Base-by-base conservation (phyloP, 2,888 invertebrate species). In the Leucozona laternaria region DNA sequence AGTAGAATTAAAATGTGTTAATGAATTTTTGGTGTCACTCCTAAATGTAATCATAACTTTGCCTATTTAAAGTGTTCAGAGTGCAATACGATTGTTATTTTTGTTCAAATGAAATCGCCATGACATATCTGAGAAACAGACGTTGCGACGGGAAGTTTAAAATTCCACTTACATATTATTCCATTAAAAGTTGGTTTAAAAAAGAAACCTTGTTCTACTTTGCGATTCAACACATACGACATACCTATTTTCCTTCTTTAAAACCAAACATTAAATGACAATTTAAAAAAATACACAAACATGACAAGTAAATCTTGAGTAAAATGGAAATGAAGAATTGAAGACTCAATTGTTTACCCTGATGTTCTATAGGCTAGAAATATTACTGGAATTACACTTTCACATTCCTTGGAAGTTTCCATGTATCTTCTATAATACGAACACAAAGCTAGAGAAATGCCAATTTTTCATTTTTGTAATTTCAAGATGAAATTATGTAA, bases 401-500 rank as follows among this genome's bases (percentile, higher is more conserved):
- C 7, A 60, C 58, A 58, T 37, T 58, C 6, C 6, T 20, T 5
- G 4, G 20, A 5, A 15, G 8, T 20, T 34, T 37, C 20, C 11
- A 50, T 31, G 28, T 28, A 28, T 6, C 28, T 28, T 5, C 28
- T 2, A 28, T 28, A 28, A 58, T 31, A 31, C 40, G 7, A 13
- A 60, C 40, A 40, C 17, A 58, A 34, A 25, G 11, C 20, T 43
- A 25, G 7, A 13, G 17, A 43, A 17, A 31, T 40, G 4, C 43
- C 64, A 45, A 20, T 45, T 28, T 62, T 57, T 57, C 17, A 17
- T 55, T 57, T 25, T 43, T 64, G 11, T 31, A 48, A 48, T 31
- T 66, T 17, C 11, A 48, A 13, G 31, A 20, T 66, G 66, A 48
- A 48, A 48, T 60, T 66, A 66, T 66, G 45, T 34, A 15, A 20